These are phyloP conservation scores for Philaenus spumarius DNA, from an alignment of 1,140 invertebrate species.

Conservation along the genomic window DNA sequence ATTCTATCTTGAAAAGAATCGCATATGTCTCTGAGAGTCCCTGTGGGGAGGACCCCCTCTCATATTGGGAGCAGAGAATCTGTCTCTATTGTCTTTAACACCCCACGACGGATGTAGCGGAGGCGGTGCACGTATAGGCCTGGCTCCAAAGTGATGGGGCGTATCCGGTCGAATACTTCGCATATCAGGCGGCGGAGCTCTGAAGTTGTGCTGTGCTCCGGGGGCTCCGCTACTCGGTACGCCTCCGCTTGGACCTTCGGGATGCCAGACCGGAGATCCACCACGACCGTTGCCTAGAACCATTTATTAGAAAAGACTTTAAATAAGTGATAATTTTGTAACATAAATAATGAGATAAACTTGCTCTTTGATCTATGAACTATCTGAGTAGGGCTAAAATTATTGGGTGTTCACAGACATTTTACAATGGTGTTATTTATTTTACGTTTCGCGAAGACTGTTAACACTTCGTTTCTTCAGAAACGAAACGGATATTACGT, in stretches of 20 bases:
- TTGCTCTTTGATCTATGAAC: too few species aligned
- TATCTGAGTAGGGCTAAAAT: too few species aligned
- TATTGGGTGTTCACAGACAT: too few species aligned
- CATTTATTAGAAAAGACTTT: too few species aligned
- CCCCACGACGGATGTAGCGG: neutral
- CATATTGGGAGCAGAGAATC: conserved; percentile 1
- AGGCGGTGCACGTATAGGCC: neutral
- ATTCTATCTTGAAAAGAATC: conserved; percentile 6
- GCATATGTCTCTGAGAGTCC: neutral
- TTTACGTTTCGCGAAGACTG: too few species aligned
- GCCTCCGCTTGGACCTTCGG: neutral
- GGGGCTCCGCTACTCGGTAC: neutral
- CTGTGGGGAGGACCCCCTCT: conserved; percentile 1
- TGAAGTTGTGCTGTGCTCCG: neutral
- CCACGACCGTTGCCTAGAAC: neutral
- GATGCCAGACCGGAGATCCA: neutral
- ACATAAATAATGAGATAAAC: too few species aligned
- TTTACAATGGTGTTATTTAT: too few species aligned
- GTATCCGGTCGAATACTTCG: neutral
- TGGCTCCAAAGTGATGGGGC: neutral
- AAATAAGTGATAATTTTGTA: too few species aligned
- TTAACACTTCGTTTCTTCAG: too few species aligned
- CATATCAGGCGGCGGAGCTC: conserved; percentile 5
- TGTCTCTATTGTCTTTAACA: neutral
- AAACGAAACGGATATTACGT: too few species aligned